Base-by-base conservation (phyloP, 2,888 invertebrate genomes). In the Orthonevra nobilis region DNA sequence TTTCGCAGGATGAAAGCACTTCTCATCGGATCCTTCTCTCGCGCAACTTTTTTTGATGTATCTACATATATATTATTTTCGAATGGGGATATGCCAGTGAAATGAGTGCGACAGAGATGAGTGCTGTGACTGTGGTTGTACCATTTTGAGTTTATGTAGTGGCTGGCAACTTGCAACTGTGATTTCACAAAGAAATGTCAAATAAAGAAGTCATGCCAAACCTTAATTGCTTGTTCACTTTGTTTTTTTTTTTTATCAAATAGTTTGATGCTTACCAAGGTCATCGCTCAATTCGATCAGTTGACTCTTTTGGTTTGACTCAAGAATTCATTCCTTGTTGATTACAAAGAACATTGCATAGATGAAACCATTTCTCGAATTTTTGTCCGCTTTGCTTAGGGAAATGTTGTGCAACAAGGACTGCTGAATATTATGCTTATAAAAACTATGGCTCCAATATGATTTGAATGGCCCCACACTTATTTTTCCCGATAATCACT, bases 1-100 rank as follows among this genome's bases (percentile, higher is more conserved):
- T 72, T 68, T 66, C 61, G 60, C 79, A 79, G 79, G 72, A 79
- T 79, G 66, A 79, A 79, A 79, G 73, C 73, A 79, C 72, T 79
- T 79, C 44, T 70, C 36, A 61, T 30, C 12, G 61, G 42, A 73
- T 73, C 66, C 79, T 73, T 79, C 72, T 60, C 54, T 73, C 72
- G 79, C 79, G 73, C 72, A 73, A 79, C 61, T 74, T 79, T 72
- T 79, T 79, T 72, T 66, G 42, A 20, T 52, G 64, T 74, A 52
- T n/a, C n/a, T 70, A 48, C 63, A 73, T 79, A 66, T 79, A 79
- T 72, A 70, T 64, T 60, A 73, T 66, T 56, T 73, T 73, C 60
- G 40, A 48, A 70, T 44, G 64, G 56, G 46, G 64, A 66, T 56
- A 66, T 30, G 34, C 20, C 44, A 28, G 54, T 2, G 23, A 6